phyloP scores from a whole-genome alignment of 1,140 invertebrate genomes.

The Drosophila ercepeae region DNA sequence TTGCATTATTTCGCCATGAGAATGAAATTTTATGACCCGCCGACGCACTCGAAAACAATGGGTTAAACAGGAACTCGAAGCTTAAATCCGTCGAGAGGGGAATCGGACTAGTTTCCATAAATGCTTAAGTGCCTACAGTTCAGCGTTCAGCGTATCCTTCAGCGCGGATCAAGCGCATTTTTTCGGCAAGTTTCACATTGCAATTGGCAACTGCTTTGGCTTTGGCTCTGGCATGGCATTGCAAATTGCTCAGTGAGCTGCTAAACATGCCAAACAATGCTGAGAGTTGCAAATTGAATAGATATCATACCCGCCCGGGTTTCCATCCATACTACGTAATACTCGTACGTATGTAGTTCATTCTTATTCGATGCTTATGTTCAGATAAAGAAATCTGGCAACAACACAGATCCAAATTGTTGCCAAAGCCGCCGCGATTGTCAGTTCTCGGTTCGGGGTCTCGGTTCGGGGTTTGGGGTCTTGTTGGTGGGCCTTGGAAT shows the following conservation, averaged over 20 bases:
- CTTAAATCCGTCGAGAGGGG: slow-evolving; percentile 7
- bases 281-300: slow-evolving; percentile 77
- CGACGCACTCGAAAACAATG: slow-evolving; percentile 20
- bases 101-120: slow-evolving; percentile 46
- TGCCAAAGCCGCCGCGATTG: slow-evolving; percentile 69
- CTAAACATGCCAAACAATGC: slow-evolving; percentile 75
- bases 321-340: not conserved
- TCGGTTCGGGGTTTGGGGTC: not conserved
- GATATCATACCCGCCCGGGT: slow-evolving; percentile 22
- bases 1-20: slow-evolving; percentile 46
- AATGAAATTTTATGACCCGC: slow-evolving; percentile 37
- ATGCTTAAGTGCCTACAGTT: slow-evolving; percentile 31
- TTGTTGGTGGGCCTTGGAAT: slow-evolving; percentile 5
- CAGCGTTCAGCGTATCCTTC: slow-evolving; percentile 10
- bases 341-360: slow-evolving; percentile 47
- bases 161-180: slow-evolving; percentile 29
- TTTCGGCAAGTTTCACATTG: slow-evolving; percentile 40
- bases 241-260: slow-evolving; percentile 72
- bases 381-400: slow-evolving; percentile 78
- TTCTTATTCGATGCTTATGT: slow-evolving; percentile 59
- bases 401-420: slow-evolving; percentile 63
- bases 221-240: slow-evolving; percentile 19
- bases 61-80: slow-evolving; percentile 9
- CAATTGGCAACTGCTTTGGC: slow-evolving; percentile 45
- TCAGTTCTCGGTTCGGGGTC: slow-evolving; percentile 34